phyloP scores from a whole-genome alignment of 2,797 vertebrate species.

The Gallinago solitaria region DNA sequence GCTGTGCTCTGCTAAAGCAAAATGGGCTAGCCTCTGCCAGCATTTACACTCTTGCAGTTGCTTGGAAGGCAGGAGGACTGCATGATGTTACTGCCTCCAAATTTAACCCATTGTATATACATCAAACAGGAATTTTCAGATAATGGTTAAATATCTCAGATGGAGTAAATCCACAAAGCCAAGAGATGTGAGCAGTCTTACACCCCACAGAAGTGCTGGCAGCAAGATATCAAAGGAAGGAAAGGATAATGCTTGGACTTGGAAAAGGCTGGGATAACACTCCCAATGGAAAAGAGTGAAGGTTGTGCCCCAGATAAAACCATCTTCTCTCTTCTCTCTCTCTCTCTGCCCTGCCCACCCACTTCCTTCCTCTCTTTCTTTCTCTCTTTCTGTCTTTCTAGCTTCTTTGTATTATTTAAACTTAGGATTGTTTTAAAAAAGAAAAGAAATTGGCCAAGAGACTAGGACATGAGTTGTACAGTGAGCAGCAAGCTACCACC shows the following conservation, averaged over 20 bases:
- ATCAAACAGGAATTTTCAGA: neutral
- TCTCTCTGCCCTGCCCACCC: fast-evolving
- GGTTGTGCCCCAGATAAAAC: neutral
- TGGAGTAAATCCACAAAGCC: neutral
- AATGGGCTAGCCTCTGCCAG: neutral
- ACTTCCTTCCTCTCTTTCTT: no score
- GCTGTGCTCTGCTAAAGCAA: neutral
- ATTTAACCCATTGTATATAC: neutral
- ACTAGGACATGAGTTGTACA: fast-evolving
- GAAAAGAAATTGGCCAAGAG: neutral
- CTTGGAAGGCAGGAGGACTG: neutral
- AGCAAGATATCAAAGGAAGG: neutral
- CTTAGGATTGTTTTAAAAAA: neutral
- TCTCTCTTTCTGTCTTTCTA: neutral
- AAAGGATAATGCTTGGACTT: neutral
- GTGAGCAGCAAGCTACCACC: neutral
- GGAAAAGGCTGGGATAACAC: neutral
- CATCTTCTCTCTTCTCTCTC: neutral
- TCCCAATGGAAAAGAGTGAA: neutral
- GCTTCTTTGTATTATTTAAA: neutral
- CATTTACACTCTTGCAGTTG: neutral
- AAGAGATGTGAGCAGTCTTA: neutral
- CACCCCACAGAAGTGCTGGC: neutral
- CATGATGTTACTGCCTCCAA: neutral
- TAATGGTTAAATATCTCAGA: neutral